Evolutionary conservation across 2,113 vertebrate genomes (phyloP), one percentile per base, ranked within the genome.

Genomic region (Gambusia affinis): DNA sequence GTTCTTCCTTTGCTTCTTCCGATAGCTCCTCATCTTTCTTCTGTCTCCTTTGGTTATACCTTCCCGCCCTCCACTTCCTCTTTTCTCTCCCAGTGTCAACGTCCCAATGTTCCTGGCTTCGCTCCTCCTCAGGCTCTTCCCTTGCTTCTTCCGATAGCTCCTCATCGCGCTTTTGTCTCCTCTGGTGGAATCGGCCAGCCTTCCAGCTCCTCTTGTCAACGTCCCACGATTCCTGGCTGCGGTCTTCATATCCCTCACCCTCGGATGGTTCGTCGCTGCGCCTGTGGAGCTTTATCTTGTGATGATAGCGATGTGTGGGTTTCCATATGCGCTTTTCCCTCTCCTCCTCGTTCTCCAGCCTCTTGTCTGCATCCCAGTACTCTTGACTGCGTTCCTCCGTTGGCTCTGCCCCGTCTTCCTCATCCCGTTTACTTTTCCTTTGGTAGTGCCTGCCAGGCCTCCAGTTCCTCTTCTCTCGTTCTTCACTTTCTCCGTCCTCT

Each of bases 171-270:
- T 67, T 89, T 70, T 67, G 66, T 88, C 78, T 84, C 61, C 62
- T 87, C 69, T 82, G 80, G 80, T 93, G 24, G 61, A 82, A 42
- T n/a, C 88, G 84, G 0, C 85, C 84, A 0, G 84, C 2, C 2
- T 75, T 81, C 85, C 85, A 89, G 3, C 51, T n/a, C 39, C 85
- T 80, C 39, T 88, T 89, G 4, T 88, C 90, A 5, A 92, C 17
- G 28, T 64, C 89, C 90, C 89, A 91, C 0, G 44, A 85, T 71
- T 91, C 92, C 65, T 93, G 93, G 66, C 92, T 94, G 30, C 89
- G 84, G 0, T 91, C 86, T 8, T 84, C 75, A 2, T 85, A 28
- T 4, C 69, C 83, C 7, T 80, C 69, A 0, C 37, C 83, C 47
- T 83, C 78, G 0, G 51, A 64, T 15, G 73, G 64, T 4, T 89